Evolutionary conservation across 2,888 invertebrate species (phyloP).

Genomic region (Philonicus albiceps): DNA sequence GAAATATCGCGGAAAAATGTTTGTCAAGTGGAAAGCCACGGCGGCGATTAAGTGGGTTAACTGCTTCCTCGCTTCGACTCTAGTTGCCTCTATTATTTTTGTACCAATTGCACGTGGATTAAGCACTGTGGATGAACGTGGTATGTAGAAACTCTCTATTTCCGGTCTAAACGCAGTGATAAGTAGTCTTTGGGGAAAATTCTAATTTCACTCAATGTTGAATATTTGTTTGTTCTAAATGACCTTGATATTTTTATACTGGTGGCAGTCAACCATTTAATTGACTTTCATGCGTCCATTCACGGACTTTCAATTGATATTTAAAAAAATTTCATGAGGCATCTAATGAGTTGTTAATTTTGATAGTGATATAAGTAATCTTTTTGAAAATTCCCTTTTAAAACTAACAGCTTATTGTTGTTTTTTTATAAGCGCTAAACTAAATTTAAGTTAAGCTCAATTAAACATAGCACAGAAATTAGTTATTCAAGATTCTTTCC

Average conservation of each 20-base stretch:
- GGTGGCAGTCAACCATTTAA: background rate
- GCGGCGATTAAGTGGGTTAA: conserved; percentile 43
- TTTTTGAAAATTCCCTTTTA: too few relatives aligned
- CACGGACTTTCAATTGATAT: background rate
- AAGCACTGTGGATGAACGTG: conserved; percentile 48
- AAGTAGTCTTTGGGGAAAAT: background rate
- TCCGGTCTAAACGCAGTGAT: background rate
- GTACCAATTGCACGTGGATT: conserved; percentile 46
- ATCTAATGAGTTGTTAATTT: too few relatives aligned
- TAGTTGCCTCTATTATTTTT: background rate
- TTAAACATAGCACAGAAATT: too few relatives aligned
- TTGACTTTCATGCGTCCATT: background rate
- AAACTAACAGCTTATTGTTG: too few relatives aligned
- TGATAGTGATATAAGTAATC: too few relatives aligned
- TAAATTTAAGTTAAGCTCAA: too few relatives aligned
- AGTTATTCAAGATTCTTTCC: too few relatives aligned
- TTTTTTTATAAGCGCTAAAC: too few relatives aligned
- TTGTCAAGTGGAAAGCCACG: conserved; percentile 46
- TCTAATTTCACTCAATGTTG: background rate
- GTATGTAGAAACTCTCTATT: conserved; percentile 36
- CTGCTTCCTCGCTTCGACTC: conserved; percentile 39
- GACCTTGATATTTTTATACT: background rate
- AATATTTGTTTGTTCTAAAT: background rate
- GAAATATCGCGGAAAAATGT: conserved; percentile 33
- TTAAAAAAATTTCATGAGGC: background rate